Evolutionary conservation across 2,113 vertebrate species (phyloP).

Genomic region (Campylomormyrus tamandua): DNA sequence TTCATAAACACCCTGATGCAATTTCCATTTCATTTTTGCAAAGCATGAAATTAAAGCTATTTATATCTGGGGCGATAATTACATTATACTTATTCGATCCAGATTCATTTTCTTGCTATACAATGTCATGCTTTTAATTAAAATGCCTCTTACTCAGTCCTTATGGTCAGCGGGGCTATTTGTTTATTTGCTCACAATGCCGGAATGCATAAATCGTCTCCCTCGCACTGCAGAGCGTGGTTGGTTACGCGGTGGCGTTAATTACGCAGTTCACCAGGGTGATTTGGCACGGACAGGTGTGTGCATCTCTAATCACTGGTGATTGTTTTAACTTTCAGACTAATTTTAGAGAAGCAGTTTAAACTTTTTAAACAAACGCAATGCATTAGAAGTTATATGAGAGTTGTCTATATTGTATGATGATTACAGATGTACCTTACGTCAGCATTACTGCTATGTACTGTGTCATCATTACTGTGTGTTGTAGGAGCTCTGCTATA

Average conservation of each 20-base stretch:
- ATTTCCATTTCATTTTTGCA: conserved; percentile 59
- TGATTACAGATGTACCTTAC: too few relatives aligned
- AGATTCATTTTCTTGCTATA: conserved; percentile 59
- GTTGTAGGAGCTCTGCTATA: not conserved
- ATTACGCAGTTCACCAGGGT: conserved; percentile 43
- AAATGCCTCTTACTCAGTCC: conserved; percentile 48
- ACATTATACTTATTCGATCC: conserved; percentile 63
- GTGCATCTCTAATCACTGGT: conserved; percentile 29
- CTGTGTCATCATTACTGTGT: not conserved
- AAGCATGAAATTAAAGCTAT: conserved; percentile 68
- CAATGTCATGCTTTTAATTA: conserved; percentile 62
- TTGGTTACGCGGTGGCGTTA: conserved; percentile 32
- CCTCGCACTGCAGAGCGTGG: not conserved
- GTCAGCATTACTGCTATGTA: not conserved
- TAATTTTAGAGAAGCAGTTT: not conserved
- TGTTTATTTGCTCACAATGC: conserved; percentile 42
- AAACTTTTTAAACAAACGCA: not conserved
- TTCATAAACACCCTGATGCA: conserved; percentile 52
- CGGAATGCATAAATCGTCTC: not conserved
- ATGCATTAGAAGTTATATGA: not conserved
- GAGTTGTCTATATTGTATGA: too few relatives aligned
- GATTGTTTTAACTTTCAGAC: not conserved
- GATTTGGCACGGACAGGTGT: conserved; percentile 41
- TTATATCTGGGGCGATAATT: conserved; percentile 64
- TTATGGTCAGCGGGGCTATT: conserved; percentile 43